Conservation (phyloP, 35 echinoderm and acorn worm genomes). For the Holothuria glaberrima region DNA sequence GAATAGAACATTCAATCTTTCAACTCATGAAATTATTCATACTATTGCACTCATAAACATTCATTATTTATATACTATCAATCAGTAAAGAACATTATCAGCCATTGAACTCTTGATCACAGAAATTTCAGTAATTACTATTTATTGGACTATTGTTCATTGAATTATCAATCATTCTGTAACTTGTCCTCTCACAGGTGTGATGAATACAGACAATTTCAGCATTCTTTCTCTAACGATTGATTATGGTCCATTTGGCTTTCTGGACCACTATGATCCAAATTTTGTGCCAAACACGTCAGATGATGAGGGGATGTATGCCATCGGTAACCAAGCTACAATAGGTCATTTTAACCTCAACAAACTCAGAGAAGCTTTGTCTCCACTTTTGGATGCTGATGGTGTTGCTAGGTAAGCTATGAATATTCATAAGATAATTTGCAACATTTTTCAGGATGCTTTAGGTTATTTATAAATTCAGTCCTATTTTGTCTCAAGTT, state of each 20-base stretch:
- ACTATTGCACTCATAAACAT: no score
- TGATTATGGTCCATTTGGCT: constrained; percentile 98
- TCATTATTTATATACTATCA: no score
- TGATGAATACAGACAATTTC: constrained; percentile 99
- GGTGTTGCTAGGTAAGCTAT: constrained; percentile 30
- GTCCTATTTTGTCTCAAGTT: no score
- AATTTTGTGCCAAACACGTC: constrained; percentile 90
- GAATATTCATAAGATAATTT: no score
- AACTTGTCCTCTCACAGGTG: constrained; percentile 57
- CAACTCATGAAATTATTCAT: no score
- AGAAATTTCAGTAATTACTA: no score
- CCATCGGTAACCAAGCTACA: constrained; percentile 87
- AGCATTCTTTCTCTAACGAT: constrained; percentile 94
- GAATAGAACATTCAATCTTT: no score
- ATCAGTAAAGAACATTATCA: no score
- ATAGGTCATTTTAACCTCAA: constrained; percentile 80
- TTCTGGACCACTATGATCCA: constrained; percentile 81
- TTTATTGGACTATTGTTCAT: no score
- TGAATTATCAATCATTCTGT: background rate
- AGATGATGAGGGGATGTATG: constrained; percentile 90
- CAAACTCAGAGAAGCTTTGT: constrained; percentile 75
- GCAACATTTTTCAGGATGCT: no score
- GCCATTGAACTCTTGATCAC: no score
- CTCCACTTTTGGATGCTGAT: constrained; percentile 39
- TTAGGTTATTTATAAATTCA: no score